Evolutionary conservation across 2,797 vertebrate species (phyloP), one percentile per base, ranked within the genome.

Genomic region (Yasuhikotakia modesta): DNA sequence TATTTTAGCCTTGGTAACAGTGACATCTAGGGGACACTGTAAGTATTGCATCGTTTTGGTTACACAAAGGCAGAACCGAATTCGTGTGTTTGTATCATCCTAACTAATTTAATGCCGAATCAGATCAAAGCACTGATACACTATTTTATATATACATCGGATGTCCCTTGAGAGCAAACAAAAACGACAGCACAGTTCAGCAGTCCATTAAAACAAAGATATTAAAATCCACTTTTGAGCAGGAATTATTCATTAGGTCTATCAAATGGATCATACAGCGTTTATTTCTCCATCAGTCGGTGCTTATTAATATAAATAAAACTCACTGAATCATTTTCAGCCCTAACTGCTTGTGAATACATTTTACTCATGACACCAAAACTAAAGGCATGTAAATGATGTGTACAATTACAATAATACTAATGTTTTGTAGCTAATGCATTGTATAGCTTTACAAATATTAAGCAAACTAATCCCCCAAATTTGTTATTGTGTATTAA

Each of bases 401-500:
- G 14, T 5, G 4, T 35, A 22, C 12, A 39, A 52, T 48, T 52
- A 21, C 16, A 45, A 10, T 63, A 39, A 39, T 61, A 17, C 2
- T 19, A 60, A 30, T 60, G 14, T 16, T 16, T 61, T 17, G 6
- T 32, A 30, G 57, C 57, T 58, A 1, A 14, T 4, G n/a, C 48
- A 30, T 60, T 27, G 24, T 60, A 22, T 45, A 2, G n/a, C n/a
- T 43, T 43, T 43, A 2, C 24, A 61, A 50, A 32, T 32, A 61
- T 0, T 19, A 19, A 21, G 11, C 17, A 32, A 1, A 22, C 22
- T 35, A 72, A 35, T 22, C 43, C n/a, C 43, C 48, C 22, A 22
- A 55, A 70, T 79, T 35, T 73, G 17, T 53, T 35, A 68, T 60
- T n/a, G n/a, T 68, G 16, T 63, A 82, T 63, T 89, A 89, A 91